Base-by-base conservation (phyloP, 2,113 vertebrate genomes). In the Arenaria interpres region DNA sequence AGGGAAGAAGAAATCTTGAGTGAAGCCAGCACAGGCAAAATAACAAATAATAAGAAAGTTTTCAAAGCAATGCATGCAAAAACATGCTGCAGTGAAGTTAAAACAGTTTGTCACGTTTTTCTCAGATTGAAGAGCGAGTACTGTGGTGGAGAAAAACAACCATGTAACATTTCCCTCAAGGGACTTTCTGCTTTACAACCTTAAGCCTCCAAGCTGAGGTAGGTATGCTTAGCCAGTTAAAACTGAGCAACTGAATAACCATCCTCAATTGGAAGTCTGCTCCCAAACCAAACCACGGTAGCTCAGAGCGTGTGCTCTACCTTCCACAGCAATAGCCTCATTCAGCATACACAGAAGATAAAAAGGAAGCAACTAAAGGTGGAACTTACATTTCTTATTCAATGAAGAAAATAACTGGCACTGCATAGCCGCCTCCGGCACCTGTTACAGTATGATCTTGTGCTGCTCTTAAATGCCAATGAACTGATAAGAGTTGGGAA, bases 341-440 rank as follows among this genome's bases (percentile, higher is more conserved):
- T 5, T 33, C 43, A 63, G 21, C 54, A 72, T 22, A 46, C 88
- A 43, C 3, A 4, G 10, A 79, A 9, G 17, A 76, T 46, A 76
- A 85, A 91, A 80, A 53, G 39, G 16, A 93, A 96, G 77, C n/a
- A 53, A 23, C 51, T 82, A 27, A 46, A 79, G 53, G 60, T 72
- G 43, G 71, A 89, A 90, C 41, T 66, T 32, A 20, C 1, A 67
- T 83, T 73, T 88, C 63, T 48, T 45, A 68, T 21, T 54, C 48
- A 86, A 41, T 37, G 22, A 57, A 64, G 57, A 73, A 72, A 94
- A 54, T 56, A 73, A 66, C 27, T 37, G 59, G 75, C 67, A 24
- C 22, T 10, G 10, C 33, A 18, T 2, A 51, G 32, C 33, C 0
- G 0, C 59, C 37, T 54, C 45, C 1, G 0, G 14, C 54, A 93